Base-by-base conservation (phyloP, 2,888 invertebrate genomes). In the Cylloceria caligata region DNA sequence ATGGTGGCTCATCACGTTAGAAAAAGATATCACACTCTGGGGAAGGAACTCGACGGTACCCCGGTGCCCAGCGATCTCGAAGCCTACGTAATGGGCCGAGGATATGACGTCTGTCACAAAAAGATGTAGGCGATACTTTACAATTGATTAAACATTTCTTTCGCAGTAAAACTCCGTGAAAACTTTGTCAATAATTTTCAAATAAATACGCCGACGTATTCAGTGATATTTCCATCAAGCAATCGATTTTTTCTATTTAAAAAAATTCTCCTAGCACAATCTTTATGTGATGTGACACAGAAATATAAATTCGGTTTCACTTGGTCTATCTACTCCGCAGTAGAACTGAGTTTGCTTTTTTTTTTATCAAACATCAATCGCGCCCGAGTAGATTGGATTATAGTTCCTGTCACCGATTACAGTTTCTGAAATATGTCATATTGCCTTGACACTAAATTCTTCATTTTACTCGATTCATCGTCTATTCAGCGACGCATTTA, bases 1-100 rank as follows among this genome's bases (percentile, higher is more conserved):
- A 95, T 96, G 77, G 95, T 96, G 0, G 99, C 98, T 13, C 96
- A 97, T 93, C 94, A 96, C 74, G 93, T 99, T 27, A 94, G 98
- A 24, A 94, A 95, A 87, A 95, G 98, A 27, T 98, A 99, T 92
- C 95, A 94, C 89, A 94, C 94, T 36, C 93, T 97, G 34, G 95
- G 95, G 0, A 93, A 94, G 11, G 94, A 95, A 80, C 92, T 96
- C 82, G 94, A 95, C 78, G 93, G 94, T 55, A 94, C 93, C 64
- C 89, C 92, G 52, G 84, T 94, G 11, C 95, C 96, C 0, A 93
- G 93, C 0, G 94, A 95, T 88, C 92, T 95, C 1, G 93, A 94
- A 67, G 93, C 93, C 83, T 96, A 96, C 89, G 84, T 88, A 16
- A 34, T 47, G 3, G 69, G 64, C 3, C 13, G 27, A 9, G 60